Evolutionary conservation across 2,113 vertebrate genomes (phyloP).

Genomic region (Pandion haliaetus): DNA sequence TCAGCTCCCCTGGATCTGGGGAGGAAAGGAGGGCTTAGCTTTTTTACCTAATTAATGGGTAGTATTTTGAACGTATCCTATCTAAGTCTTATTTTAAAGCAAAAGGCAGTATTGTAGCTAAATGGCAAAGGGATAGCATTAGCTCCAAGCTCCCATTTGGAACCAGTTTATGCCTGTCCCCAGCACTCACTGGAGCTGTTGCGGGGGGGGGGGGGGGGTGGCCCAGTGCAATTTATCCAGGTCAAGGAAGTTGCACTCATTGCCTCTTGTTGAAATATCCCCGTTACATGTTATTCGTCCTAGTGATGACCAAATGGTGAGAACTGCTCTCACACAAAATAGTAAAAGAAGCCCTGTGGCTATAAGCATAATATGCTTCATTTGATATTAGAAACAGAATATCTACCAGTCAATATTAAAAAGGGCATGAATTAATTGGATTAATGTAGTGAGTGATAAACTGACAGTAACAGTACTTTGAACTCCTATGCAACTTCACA

Average conservation of each 20-base stretch:
- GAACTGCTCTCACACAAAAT: background rate
- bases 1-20: background rate
- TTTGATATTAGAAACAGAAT: background rate
- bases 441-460: background rate
- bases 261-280: background rate
- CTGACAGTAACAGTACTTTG: background rate
- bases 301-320: background rate
- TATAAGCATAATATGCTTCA: background rate
- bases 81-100: background rate
- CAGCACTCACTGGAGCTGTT: background rate
- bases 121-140: background rate
- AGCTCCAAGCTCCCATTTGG: background rate
- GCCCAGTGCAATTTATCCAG: background rate
- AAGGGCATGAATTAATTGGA: background rate
- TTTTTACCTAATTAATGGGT: background rate
- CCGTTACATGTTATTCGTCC: background rate
- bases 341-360: background rate
- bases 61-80: background rate
- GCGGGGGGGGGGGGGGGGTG: rapidly evolving
- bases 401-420: background rate
- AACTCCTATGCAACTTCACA: background rate
- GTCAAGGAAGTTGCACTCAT: background rate
- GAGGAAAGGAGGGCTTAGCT: background rate
- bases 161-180: background rate
- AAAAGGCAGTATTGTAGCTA: background rate